Evolutionary conservation across 2,888 invertebrate species (phyloP).

Genomic region (Drosophila affinis): DNA sequence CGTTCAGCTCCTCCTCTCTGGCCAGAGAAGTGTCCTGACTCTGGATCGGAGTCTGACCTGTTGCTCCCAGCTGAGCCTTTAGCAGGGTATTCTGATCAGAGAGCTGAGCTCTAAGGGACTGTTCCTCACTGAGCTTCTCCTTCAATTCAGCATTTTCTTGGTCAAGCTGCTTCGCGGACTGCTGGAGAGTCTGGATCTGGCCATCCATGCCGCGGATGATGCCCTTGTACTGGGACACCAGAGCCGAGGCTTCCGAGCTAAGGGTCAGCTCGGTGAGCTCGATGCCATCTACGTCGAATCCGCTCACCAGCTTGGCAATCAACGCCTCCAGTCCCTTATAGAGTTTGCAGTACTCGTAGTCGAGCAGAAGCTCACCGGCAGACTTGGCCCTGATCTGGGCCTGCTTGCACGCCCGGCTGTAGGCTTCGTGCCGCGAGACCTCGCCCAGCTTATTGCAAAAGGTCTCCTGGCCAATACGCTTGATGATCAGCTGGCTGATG

Average conservation of each 20-base stretch:
- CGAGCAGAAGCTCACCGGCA: conserved; percentile 92
- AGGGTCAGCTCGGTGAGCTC: conserved; percentile 84
- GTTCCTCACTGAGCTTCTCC: conserved; percentile 87
- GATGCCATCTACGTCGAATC: conserved; percentile 84
- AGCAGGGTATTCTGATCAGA: conserved; percentile 94
- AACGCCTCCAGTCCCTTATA: conserved; percentile 91
- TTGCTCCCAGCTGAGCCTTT: conserved; percentile 86
- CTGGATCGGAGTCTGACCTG: conserved; percentile 7
- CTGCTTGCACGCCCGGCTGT: conserved; percentile 95
- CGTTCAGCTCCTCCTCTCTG: conserved; percentile 63
- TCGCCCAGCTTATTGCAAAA: conserved; percentile 93
- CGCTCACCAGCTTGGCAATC: conserved; percentile 85
- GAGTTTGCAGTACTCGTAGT: conserved; percentile 97
- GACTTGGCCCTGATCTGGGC: conserved; percentile 93
- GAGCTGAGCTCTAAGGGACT: conserved; percentile 89
- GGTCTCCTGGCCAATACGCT: conserved; percentile 94
- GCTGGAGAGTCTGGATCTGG: conserved; percentile 85
- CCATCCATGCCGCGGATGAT: conserved; percentile 95
- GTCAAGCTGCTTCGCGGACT: conserved; percentile 72
- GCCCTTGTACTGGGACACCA: conserved; percentile 90
- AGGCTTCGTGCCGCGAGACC: conserved; percentile 94
- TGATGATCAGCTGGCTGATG: conserved; percentile 90
- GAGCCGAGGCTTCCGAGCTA: conserved; percentile 82
- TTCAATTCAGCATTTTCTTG: conserved; percentile 77
- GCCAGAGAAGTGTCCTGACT: conserved; percentile 7